Conservation (phyloP, 2,888 invertebrate species). For the Heliconius ethilla region DNA sequence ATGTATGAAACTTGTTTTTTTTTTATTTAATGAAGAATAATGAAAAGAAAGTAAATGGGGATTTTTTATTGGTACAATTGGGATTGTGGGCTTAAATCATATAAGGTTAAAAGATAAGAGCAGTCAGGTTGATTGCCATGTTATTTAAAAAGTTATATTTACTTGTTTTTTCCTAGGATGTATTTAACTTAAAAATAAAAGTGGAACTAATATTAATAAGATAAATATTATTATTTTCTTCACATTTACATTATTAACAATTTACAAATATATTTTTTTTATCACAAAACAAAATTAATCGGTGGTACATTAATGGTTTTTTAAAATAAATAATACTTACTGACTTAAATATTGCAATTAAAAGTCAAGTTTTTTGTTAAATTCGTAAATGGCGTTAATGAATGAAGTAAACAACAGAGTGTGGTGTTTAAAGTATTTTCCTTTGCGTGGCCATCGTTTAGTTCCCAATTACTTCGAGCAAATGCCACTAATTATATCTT, state of each 20-base stretch:
- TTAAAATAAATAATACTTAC: conserved; percentile 13
- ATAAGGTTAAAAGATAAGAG: too few relatives aligned
- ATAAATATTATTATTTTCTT: too few relatives aligned
- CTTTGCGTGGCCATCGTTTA: conserved; percentile 10
- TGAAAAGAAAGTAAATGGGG: not conserved
- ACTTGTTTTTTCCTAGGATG: not conserved
- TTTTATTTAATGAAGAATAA: not conserved
- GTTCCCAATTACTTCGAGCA: conserved; percentile 20
- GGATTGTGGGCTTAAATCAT: not conserved
- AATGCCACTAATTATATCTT: conserved; percentile 9
- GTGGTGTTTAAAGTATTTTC: conserved; percentile 26
- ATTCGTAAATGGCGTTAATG: conserved; percentile 34
- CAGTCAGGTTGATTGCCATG: not conserved
- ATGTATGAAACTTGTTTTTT: too few relatives aligned
- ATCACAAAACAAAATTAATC: not conserved
- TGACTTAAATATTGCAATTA: conserved; percentile 39
- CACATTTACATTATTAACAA: too few relatives aligned
- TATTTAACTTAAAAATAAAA: not conserved
- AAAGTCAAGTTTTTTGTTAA: conserved; percentile 31
- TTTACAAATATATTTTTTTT: not conserved
- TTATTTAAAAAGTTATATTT: not conserved
- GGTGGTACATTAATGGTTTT: not conserved
- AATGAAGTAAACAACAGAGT: conserved; percentile 25
- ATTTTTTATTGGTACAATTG: not conserved
- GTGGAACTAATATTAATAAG: too few relatives aligned